Conservation (phyloP, 2,797 vertebrate genomes). For the Thunnus albacares region DNA sequence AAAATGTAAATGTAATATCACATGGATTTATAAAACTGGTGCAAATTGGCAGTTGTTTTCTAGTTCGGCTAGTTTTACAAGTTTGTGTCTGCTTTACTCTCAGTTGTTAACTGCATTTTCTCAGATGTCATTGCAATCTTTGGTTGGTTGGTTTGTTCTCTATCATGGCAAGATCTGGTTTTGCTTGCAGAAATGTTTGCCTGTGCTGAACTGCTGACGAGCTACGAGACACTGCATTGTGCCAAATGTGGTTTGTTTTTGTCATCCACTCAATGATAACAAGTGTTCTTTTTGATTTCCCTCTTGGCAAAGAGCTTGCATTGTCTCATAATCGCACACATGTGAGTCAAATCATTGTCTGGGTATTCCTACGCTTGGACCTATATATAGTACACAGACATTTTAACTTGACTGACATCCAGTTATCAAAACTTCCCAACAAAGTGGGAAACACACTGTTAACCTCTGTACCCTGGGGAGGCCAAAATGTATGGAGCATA, state of each 20-base stretch:
- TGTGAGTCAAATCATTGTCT: neutral
- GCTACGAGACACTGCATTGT: neutral
- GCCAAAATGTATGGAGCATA: neutral
- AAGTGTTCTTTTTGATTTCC: neutral
- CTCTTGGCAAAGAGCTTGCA: neutral
- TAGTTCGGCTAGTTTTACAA: constrained; percentile 39
- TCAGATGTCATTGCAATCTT: too few species aligned
- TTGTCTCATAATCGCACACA: neutral
- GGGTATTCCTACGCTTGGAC: neutral
- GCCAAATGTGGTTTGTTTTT: neutral
- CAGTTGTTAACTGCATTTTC: neutral
- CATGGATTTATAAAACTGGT: neutral
- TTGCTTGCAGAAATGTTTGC: neutral
- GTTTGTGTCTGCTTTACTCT: neutral
- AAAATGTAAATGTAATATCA: neutral
- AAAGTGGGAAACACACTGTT: neutral
- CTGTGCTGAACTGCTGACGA: neutral
- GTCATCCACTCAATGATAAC: neutral
- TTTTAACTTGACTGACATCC: too few species aligned
- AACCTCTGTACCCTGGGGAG: neutral
- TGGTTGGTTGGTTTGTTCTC: neutral
- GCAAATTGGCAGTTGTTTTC: neutral
- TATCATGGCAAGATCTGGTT: neutral
- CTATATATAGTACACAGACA: too few species aligned
- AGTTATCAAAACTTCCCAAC: neutral